phyloP scores from a whole-genome alignment of 2,797 vertebrate species.

The Tiaroga cobitis region DNA sequence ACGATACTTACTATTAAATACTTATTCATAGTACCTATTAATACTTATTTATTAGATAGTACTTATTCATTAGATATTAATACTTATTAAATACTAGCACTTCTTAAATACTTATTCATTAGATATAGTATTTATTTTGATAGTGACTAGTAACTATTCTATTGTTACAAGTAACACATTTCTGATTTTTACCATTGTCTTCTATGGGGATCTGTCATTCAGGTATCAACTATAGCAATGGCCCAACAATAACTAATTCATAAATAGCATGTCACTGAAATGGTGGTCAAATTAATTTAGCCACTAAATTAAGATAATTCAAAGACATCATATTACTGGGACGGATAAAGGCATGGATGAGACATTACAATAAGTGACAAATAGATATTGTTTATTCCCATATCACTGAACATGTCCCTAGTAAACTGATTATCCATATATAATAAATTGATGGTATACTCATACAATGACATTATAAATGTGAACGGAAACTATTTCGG shows the following conservation, averaged over 20 bases:
- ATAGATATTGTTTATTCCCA: neutral
- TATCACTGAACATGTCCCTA: neutral
- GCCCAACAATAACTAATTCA: neutral
- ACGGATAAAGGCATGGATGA: neutral
- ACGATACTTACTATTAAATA: no score
- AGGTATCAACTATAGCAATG: neutral
- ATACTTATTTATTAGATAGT: no score
- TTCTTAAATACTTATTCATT: no score
- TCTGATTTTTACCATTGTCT: no score
- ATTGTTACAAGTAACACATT: no score
- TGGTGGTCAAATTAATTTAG: neutral
- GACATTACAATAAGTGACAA: neutral
- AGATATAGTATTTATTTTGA: no score
- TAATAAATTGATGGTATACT: neutral
- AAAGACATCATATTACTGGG: neutral
- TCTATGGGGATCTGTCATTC: no score
- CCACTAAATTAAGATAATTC: neutral
- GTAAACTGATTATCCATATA: no score
- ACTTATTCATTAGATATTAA: no score
- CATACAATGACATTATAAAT: neutral
- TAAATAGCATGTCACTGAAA: neutral
- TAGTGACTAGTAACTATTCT: no score
- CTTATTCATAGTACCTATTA: no score
- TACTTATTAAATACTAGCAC: no score
- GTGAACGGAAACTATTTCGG: neutral